Percentiles rank a stretch among this genome's conserved stretches.
Evolutionary conservation across 2,888 invertebrate genomes (phyloP).

Genomic region (Cephus runcator): DNA sequence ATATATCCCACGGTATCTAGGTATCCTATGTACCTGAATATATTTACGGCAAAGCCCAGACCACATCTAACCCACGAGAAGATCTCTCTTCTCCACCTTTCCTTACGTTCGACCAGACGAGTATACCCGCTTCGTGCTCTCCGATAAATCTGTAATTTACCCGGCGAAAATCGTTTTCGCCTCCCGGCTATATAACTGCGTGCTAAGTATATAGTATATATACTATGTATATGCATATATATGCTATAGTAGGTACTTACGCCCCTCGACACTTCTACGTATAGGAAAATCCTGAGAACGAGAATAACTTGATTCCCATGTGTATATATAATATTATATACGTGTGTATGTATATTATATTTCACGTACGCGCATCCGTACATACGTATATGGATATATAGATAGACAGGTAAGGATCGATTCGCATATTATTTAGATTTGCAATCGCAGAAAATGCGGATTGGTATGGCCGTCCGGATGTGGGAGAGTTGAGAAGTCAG

Average conservation of each 20-base stretch:
- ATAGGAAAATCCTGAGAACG: not conserved
- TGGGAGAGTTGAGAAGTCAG: not conserved
- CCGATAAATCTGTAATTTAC: conserved; percentile 2
- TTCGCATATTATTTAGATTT: not conserved
- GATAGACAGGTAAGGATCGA: not conserved
- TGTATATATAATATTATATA: not conserved
- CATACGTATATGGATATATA: not conserved
- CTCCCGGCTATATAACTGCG: not conserved
- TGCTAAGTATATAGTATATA: not conserved
- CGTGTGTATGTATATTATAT: not conserved
- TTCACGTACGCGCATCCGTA: not conserved
- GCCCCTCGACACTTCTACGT: not conserved
- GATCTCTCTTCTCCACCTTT: not conserved
- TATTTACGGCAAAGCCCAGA: conserved; percentile 1
- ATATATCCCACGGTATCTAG: not conserved
- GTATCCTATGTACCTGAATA: conserved; percentile 2
- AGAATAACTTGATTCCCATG: not conserved
- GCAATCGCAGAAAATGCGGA: not conserved
- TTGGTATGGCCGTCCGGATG: not conserved
- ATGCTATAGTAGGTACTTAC: not conserved
- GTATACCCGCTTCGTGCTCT: not conserved
- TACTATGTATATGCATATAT: not conserved
- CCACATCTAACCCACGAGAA: not conserved
- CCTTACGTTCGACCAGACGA: not conserved
- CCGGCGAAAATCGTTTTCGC: not conserved